Percentiles rank a stretch among this genome's conserved stretches.
These are phyloP conservation scores for Lathamus discolor DNA, from an alignment of 2,113 vertebrate genomes.

Conservation along the genomic window DNA sequence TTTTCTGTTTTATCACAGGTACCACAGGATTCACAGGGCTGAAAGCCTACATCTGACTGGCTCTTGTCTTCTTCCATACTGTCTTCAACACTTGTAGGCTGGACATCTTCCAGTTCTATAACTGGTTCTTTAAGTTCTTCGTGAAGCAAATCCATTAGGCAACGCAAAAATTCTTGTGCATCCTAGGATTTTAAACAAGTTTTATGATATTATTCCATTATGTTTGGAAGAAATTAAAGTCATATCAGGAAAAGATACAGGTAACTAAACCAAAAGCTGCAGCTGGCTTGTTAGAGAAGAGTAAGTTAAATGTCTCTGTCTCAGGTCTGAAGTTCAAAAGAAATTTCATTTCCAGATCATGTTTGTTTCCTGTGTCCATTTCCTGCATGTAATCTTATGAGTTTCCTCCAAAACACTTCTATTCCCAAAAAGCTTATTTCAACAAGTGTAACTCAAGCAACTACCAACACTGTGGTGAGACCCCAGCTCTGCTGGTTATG, in stretches of 20 bases:
- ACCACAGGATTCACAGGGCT: conserved; percentile 89
- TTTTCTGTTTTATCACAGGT: conserved; percentile 86
- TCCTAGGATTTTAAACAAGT: conserved; percentile 79
- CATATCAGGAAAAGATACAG: not conserved
- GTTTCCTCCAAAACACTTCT: not conserved
- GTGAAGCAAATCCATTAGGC: conserved; percentile 97
- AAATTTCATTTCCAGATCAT: not conserved
- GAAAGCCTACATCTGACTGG: conserved; percentile 89
- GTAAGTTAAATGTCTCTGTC: not conserved
- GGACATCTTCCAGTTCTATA: conserved; percentile 82
- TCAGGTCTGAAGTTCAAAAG: not conserved
- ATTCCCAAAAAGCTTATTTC: not conserved
- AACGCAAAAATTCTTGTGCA: conserved; percentile 97
- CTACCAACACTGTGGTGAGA: not conserved
- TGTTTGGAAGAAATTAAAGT: not conserved
- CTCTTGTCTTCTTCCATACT: conserved; percentile 85
- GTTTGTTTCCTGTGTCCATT: not conserved
- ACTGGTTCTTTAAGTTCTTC: conserved; percentile 93
- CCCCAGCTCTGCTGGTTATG: not conserved
- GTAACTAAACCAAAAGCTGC: not conserved
- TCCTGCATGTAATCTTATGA: not conserved
- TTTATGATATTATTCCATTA: not conserved
- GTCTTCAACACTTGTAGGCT: conserved; percentile 75
- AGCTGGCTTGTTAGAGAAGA: not conserved
- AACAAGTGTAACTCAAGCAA: not conserved